These are phyloP conservation scores for Rhinoderma darwinii DNA, from an alignment of 2,113 vertebrate species.

Conservation along the genomic window DNA sequence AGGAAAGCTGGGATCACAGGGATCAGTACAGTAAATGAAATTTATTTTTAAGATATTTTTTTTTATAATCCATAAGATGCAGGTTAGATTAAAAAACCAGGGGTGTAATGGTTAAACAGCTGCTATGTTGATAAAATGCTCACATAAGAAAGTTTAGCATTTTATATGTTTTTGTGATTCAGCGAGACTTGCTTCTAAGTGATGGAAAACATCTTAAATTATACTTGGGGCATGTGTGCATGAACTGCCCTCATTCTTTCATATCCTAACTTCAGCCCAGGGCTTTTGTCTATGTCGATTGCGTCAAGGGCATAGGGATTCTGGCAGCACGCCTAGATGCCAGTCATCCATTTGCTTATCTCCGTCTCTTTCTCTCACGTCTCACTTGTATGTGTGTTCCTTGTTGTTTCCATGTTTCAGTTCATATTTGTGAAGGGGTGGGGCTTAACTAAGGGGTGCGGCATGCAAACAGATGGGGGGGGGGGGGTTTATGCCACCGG, in stretches of 20 bases:
- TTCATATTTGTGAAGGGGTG: not conserved
- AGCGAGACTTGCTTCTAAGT: conserved; percentile 12
- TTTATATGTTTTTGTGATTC: not conserved
- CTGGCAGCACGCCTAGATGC: conserved; percentile 4
- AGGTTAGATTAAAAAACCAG: not conserved
- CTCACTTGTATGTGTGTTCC: not conserved
- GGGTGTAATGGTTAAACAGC: not conserved
- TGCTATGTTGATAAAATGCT: not conserved
- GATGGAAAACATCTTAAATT: conserved; percentile 29
- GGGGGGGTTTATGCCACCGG: no score
- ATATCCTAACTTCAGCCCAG: conserved; percentile 20
- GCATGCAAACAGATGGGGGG: no score
- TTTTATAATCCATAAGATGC: not conserved
- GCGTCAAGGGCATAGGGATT: conserved; percentile 13
- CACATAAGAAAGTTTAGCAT: not conserved
- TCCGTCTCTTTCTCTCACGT: not conserved
- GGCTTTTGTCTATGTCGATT: conserved; percentile 36
- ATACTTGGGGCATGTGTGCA: conserved; percentile 40
- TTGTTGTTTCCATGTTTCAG: not conserved
- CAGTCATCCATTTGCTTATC: not conserved
- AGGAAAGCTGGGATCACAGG: not conserved
- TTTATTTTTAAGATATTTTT: not conserved
- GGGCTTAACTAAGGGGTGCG: no score
- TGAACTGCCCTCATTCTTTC: conserved; percentile 50
- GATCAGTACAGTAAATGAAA: not conserved